These are phyloP conservation scores for Hippocampus abdominalis DNA, from an alignment of 2,113 vertebrate species.

Conservation along the genomic window DNA sequence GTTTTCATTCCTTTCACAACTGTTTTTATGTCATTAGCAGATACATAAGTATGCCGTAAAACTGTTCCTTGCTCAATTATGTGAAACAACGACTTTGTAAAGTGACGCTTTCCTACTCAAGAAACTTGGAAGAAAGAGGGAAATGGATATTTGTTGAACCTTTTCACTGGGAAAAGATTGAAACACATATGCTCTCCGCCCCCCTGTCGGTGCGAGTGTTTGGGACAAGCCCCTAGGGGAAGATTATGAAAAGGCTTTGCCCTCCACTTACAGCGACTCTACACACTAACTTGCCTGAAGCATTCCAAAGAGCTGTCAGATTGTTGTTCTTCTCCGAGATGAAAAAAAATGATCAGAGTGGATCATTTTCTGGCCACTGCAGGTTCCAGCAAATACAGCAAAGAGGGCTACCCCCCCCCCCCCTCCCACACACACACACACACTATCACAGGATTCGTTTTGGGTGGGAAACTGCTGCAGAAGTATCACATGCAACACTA, in stretches of 20 bases:
- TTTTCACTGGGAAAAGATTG: background rate
- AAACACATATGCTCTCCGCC: background rate
- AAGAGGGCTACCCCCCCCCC: background rate
- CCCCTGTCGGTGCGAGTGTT: background rate
- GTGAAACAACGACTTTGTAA: background rate
- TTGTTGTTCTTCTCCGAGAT: slow-evolving; percentile 38
- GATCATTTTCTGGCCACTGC: slow-evolving; percentile 26
- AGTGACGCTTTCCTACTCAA: background rate
- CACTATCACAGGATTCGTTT: slow-evolving; percentile 6
- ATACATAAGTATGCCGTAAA: background rate
- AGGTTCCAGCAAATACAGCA: slow-evolving; percentile 17
- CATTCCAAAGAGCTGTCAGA: slow-evolving; percentile 47
- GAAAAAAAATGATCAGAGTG: slow-evolving; percentile 38
- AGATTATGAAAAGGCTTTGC: slow-evolving; percentile 23
- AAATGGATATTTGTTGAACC: background rate
- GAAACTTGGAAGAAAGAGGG: background rate
- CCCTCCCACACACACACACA: no score
- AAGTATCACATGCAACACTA: slow-evolving; percentile 27
- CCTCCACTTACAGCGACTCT: slow-evolving; percentile 18
- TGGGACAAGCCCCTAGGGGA: slow-evolving; percentile 5
- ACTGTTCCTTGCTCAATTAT: background rate
- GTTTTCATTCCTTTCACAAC: background rate
- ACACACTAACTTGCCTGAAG: slow-evolving; percentile 41
- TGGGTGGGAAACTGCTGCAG: slow-evolving; percentile 25
- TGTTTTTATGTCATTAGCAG: no score